These are phyloP conservation scores for Malurus cyaneus DNA, from an alignment of 2,113 vertebrate genomes.

Conservation along the genomic window DNA sequence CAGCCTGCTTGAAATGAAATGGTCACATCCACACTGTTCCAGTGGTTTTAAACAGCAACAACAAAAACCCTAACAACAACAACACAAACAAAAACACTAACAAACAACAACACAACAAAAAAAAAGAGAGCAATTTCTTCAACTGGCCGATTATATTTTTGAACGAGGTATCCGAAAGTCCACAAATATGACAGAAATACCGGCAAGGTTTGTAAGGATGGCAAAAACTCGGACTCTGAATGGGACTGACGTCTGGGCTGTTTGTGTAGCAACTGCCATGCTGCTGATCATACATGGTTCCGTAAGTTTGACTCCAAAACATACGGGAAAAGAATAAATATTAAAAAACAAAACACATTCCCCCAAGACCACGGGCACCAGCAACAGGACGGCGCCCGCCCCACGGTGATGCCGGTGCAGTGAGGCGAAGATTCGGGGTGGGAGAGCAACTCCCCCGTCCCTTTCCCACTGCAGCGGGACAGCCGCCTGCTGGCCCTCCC, in stretches of 20 bases:
- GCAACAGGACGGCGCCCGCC: fast-evolving
- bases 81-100: fast-evolving
- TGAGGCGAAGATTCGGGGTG: too few relatives aligned
- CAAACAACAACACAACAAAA: too few relatives aligned
- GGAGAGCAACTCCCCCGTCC: too few relatives aligned
- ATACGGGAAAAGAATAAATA: too few relatives aligned
- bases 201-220: not conserved
- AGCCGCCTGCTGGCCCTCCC: not conserved
- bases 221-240: not conserved
- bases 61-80: not conserved
- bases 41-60: not conserved
- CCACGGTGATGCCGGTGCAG: not conserved
- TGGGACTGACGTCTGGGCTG: fast-evolving
- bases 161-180: not conserved
- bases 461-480: not conserved
- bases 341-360: not conserved
- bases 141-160: not conserved
- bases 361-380: not conserved
- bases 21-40: fast-evolving
- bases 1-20: not conserved
- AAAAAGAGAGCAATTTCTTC: not conserved
- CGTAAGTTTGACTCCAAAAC: fast-evolving
- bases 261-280: not conserved
- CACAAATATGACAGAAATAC: not conserved
- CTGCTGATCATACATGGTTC: not conserved